Base-by-base conservation (phyloP, 1,140 invertebrate species). In the Penaeus vannamei region DNA sequence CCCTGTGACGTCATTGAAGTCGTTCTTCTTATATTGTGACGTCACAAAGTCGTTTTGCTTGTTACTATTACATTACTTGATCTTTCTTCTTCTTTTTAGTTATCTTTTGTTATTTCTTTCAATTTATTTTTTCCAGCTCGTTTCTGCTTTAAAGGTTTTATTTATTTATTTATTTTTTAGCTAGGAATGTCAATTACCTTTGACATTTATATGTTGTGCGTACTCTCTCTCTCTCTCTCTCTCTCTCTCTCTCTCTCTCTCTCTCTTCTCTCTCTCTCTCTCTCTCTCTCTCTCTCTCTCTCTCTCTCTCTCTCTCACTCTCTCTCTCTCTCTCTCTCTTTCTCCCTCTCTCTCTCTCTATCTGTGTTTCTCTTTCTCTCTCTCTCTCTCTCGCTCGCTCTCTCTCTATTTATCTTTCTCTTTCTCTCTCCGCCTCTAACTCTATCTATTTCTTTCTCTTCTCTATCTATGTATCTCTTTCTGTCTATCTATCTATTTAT, bases 121-220 rank as follows among this genome's bases (percentile, higher is more conserved):
- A 36, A 36, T 36, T 36, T 36, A 36, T 36, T 36, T 36, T 36
- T 5, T 5, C 36, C 1, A 36, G 36, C 36, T 36, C 5, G 36
- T 36, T 36, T 32, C 77, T 80, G 77, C 77, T 32, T 53, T 32
- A 42, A 36, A 23, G 36, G 77, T 80, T 80, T 80, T 53, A 36
- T 46, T 79, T 46, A 79, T 79, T 79, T 46, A 79, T 23, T 36
- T 29, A 46, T 36, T 36, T 36, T 36, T 36, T 36, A 1, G 36
- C 36, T 1, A 36, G 36, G 36, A 36, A 36, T 36, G 36, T 36
- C 36, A 79, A 79, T 46, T 36, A 22, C 53, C 77, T 53, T 80
- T 32, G 12, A 53, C 77, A 46, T 53, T 36, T 42, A 80, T 53
- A 53, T 14, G 36, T 80, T 60, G 80, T 46, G 53, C 46, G 42